Evolutionary conservation across 2,113 vertebrate genomes (phyloP), one percentile per base, ranked within the genome.

Genomic region (Glaucomys volans): DNA sequence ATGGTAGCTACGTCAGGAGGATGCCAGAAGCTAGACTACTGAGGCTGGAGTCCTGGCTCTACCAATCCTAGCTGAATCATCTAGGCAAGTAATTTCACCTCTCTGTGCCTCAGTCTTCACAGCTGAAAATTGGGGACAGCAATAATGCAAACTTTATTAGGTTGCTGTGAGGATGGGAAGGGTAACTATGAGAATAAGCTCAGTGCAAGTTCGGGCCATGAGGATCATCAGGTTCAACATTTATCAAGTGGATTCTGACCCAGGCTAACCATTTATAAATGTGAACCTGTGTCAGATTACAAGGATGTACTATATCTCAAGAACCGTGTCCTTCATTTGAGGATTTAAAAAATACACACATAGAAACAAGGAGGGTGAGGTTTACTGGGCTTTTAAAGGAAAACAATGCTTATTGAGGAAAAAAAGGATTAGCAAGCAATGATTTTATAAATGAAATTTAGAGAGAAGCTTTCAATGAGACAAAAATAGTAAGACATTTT

Each of bases 381-480:
- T 26, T 90, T 57, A 88, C 50, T 67, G 69, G 54, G 37, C 8
- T 50, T 92, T 89, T 42, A 44, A 44, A 95, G 8, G 44, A 79
- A 96, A 87, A 87, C 14, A 95, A 67, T 24, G 37, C 30, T 37
- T 64, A 84, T 0, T 69, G 13, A 47, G 17, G 22, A 32, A 30
- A 66, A 30, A 76, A 69, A 71, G 50, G 94, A 89, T 85, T 67
- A 92, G 26, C 75, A 83, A 69, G 89, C 89, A 86, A 75, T 90
- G 84, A 83, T 86, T 96, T 97, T 95, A 91, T 95, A 98, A 96
- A 97, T 90, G 79, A 95, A 96, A 96, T 95, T 74, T 91, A 79
- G 59, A 91, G 59, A 81, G 50, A 93, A 79, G 57, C 47, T 89
- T 93, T 97, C 92, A 98, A 94, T 97, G 96, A 91, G 89, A 94